These are phyloP conservation scores for Strix aluco DNA, from an alignment of 2,113 vertebrate genomes.

Conservation along the genomic window DNA sequence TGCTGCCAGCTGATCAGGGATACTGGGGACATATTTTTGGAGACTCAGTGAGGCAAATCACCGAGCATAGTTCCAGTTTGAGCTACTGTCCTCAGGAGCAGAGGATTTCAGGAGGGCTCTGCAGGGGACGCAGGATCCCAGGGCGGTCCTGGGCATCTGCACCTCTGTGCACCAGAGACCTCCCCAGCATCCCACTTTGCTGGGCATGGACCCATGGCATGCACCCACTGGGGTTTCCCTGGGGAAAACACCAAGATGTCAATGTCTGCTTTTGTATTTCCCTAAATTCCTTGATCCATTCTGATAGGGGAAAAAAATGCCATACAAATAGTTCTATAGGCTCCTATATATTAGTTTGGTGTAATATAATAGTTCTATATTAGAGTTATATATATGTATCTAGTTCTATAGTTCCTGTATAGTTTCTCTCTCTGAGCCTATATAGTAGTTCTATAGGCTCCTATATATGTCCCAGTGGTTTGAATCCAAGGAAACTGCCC, in stretches of 20 bases:
- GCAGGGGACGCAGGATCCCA: neutral
- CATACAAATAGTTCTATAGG: neutral
- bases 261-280: neutral
- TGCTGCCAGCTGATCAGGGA: accelerated
- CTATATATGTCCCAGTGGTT: neutral
- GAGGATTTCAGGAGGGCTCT: neutral
- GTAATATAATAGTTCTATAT: too few relatives aligned
- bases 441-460: neutral
- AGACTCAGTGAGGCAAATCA: neutral
- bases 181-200: accelerated
- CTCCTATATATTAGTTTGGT: too few relatives aligned
- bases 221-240: neutral
- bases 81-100: accelerated
- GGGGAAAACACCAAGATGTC: neutral
- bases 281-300: neutral
- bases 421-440: neutral
- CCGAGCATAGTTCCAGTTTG: neutral
- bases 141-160: neutral
- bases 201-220: accelerated
- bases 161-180: neutral
- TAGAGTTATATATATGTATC: neutral
- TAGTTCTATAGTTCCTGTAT: neutral
- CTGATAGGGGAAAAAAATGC: neutral
- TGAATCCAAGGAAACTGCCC: neutral
- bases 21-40: neutral